Conservation (phyloP, 1,140 invertebrate species). For the Neodiprion virginianus region DNA sequence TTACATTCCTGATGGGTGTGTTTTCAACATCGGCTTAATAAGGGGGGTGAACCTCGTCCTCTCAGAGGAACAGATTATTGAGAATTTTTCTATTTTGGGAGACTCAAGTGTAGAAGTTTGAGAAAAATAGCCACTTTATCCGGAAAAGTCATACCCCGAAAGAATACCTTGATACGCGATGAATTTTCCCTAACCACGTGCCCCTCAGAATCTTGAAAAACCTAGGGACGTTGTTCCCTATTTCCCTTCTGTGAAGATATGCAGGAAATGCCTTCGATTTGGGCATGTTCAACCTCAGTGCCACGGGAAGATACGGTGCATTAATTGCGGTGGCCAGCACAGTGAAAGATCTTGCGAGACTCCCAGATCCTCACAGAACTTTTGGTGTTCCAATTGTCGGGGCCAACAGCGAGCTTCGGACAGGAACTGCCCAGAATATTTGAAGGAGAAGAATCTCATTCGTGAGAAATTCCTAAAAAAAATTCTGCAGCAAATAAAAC, state of each 20-base stretch:
- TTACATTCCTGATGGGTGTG: not conserved
- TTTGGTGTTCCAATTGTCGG: slow-evolving; percentile 17
- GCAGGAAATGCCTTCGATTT: slow-evolving; percentile 10
- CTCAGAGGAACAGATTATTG: not conserved
- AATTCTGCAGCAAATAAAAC: not conserved
- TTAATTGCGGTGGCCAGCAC: slow-evolving; percentile 1
- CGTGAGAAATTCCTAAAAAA: not conserved
- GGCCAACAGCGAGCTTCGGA: not conserved
- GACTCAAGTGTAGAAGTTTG: not conserved
- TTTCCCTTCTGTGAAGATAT: slow-evolving; percentile 11
- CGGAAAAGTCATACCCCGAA: not conserved
- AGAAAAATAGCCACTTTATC: not conserved
- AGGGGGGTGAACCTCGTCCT: not conserved
- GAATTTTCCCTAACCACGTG: not conserved
- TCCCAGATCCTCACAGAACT: not conserved
- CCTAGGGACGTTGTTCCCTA: not conserved
- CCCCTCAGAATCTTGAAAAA: not conserved
- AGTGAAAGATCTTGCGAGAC: not conserved
- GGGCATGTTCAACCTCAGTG: not conserved
- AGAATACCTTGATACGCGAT: not conserved
- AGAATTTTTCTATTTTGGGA: not conserved
- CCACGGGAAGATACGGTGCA: slow-evolving; percentile 1
- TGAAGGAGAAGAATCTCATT: not conserved
- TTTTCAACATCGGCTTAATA: not conserved
- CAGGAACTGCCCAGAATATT: not conserved